phyloP scores from a whole-genome alignment of 2,888 invertebrate species.

The Cheilosia soror region DNA sequence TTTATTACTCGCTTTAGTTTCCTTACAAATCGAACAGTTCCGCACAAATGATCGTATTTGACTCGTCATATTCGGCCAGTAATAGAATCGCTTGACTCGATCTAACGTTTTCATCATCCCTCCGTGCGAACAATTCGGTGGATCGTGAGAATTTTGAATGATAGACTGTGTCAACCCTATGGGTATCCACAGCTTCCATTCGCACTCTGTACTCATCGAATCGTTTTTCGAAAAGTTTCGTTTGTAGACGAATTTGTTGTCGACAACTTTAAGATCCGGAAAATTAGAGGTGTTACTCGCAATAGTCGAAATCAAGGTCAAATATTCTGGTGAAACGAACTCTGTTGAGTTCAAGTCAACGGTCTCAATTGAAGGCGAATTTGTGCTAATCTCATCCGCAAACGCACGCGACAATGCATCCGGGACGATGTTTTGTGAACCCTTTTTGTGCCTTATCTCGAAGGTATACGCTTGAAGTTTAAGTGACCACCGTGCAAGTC shows the following conservation, averaged over 20 bases:
- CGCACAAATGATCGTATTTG: neutral
- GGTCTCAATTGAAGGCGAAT: neutral
- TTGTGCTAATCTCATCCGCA: neutral
- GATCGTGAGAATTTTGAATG: slow-evolving; percentile 3
- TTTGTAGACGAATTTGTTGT: neutral
- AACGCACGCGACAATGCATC: neutral
- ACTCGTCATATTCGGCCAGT: neutral
- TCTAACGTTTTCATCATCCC: slow-evolving; percentile 1
- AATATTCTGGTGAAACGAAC: neutral
- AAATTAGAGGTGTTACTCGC: neutral
- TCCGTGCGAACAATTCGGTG: neutral
- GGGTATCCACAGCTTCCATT: slow-evolving; percentile 3
- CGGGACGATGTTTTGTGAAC: neutral
- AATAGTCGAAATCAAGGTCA: neutral
- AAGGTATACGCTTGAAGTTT: neutral
- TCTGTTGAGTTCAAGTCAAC: neutral
- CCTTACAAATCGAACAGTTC: neutral
- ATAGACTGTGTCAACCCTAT: neutral
- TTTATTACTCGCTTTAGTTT: neutral
- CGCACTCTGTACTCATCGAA: neutral
- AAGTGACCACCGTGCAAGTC: neutral
- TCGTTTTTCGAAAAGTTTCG: neutral
- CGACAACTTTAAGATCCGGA: neutral
- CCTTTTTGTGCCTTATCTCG: neutral
- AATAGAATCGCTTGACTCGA: neutral